Evolutionary conservation across 2,888 invertebrate genomes (phyloP), one percentile per base, ranked within the genome.

Genomic region (Pheosia tremula): DNA sequence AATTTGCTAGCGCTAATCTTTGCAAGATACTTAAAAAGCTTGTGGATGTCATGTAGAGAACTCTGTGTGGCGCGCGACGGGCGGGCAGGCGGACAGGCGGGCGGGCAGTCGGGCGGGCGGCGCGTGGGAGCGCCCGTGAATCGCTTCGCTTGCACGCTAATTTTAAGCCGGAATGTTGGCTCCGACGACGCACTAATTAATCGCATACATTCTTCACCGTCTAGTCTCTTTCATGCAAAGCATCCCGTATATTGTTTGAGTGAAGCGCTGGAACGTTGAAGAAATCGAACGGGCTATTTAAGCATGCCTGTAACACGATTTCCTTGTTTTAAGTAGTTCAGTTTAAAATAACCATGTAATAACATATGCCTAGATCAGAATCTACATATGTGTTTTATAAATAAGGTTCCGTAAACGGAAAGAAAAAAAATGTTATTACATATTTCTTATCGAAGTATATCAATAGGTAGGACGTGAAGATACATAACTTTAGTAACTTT

Each of bases 101-200:
- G 41, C 41, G 41, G 41, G 0, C 41, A 8, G 41, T 70, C 24
- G 24, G 72, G 74, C 66, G 67, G 49, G 53, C 60, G 64, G 60
- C 61, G 78, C 81, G 86, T 84, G 81, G 86, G 85, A 69, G 83
- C 80, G 85, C 84, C 86, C 81, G 86, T 88, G 87, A 89, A 86
- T 82, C 77, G 79, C 77, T 72, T 82, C 77, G 79, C 77, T 72
- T 76, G 77, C 77, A 77, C 68, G 83, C 87, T 90, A 89, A 88
- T 87, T 89, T 88, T 88, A 84, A 80, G 79, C 78, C 66, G 83
- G 89, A 90, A 90, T 90, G 87, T 88, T 87, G 89, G 87, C 89
- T 87, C 81, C 77, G 69, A 83, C 81, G 70, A 81, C 81, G 64
- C 78, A 75, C 77, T 85, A 87, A 89, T 90, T 88, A 88, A 86